Evolutionary conservation across 1,140 invertebrate species (phyloP).

Genomic region (Scaptomyza pallida): DNA sequence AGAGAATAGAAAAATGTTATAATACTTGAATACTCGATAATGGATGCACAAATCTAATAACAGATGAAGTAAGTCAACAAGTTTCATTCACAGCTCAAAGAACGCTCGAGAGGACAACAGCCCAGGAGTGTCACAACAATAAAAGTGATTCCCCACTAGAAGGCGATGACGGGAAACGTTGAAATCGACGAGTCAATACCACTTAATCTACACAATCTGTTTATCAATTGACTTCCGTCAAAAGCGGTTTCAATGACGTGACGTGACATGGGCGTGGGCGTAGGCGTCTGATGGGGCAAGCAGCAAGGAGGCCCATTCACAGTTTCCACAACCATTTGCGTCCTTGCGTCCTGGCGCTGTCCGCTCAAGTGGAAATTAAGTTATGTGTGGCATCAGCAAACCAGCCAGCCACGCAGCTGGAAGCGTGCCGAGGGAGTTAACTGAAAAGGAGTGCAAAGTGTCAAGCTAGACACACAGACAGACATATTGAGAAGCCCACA

Average conservation of each 20-base stretch:
- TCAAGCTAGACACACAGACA: slow-evolving; percentile 4
- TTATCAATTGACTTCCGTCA: slow-evolving; percentile 76
- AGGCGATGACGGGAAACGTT: background rate
- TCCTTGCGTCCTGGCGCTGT: slow-evolving; percentile 13
- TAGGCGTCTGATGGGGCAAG: background rate
- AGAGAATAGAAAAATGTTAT: slow-evolving; percentile 39
- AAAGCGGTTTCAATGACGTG: slow-evolving; percentile 65
- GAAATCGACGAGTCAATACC: slow-evolving; percentile 65
- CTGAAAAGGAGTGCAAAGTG: slow-evolving; percentile 18
- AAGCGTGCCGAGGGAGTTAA: slow-evolving; percentile 16
- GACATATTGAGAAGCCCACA: slow-evolving; percentile 11
- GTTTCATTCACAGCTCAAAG: background rate
- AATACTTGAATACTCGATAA: background rate
- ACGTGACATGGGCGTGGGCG: background rate
- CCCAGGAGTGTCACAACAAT: background rate
- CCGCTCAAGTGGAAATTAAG: slow-evolving; percentile 65
- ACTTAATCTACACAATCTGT: slow-evolving; percentile 77
- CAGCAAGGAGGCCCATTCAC: background rate
- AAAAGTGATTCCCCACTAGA: background rate
- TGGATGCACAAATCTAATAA: background rate
- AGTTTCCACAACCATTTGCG: background rate
- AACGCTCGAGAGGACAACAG: background rate
- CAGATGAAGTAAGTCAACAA: background rate
- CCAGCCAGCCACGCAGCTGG: slow-evolving; percentile 17
- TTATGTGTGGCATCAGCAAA: slow-evolving; percentile 14